Conservation (phyloP, 2,797 vertebrate genomes). For the Apogon hyalosoma region DNA sequence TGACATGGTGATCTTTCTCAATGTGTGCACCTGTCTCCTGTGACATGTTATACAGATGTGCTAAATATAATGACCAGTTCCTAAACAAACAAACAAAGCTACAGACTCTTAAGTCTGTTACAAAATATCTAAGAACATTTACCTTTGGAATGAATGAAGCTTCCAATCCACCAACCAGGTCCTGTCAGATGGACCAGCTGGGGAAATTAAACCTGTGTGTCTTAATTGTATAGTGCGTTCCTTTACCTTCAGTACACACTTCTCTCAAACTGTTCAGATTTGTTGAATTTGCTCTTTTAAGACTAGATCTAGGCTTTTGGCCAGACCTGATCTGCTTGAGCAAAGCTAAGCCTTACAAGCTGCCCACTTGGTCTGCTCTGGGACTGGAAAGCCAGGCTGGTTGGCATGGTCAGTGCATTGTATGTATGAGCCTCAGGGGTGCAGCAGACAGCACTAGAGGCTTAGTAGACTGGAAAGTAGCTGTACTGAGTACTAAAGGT, state of each 20-base stretch:
- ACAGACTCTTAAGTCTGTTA: conserved; percentile 1
- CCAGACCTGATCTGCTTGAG: conserved; percentile 28
- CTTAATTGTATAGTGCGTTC: conserved; percentile 16
- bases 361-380: conserved; percentile 44
- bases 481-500: conserved; percentile 16
- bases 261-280: conserved; percentile 15
- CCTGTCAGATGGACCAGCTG: too few relatives aligned
- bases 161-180: too few relatives aligned
- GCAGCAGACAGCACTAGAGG: conserved; percentile 18
- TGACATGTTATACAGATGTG: conserved; percentile 7
- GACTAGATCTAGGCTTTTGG: conserved; percentile 8
- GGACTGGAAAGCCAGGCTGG: conserved; percentile 37
- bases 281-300: conserved; percentile 18
- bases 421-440: conserved; percentile 43
- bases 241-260: conserved; percentile 32
- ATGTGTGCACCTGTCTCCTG: conserved; percentile 51
- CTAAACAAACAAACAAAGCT: conserved; percentile 13
- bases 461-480: conserved; percentile 12
- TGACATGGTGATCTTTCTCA: conserved; percentile 63
- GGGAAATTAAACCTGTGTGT: conserved; percentile 25
- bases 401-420: conserved; percentile 33
- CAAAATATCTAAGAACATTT: background rate
- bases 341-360: conserved; percentile 37
- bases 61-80: conserved; percentile 27
- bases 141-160: too few relatives aligned